Percentiles rank a stretch among this genome's conserved stretches.
Evolutionary conservation across 1,140 invertebrate species (phyloP).

Genomic region (Acyrthosiphon pisum): DNA sequence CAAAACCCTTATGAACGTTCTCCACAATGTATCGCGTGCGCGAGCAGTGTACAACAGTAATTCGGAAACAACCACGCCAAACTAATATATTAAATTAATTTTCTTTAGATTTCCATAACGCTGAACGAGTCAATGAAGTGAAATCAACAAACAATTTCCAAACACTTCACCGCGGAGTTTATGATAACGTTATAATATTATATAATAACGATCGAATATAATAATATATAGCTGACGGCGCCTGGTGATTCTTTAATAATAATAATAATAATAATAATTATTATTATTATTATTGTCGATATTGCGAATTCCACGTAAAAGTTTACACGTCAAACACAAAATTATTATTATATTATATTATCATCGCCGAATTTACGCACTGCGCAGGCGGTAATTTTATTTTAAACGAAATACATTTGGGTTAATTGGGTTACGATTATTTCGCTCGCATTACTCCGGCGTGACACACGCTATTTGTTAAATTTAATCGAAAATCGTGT

Average conservation of each 20-base stretch:
- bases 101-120: neutral
- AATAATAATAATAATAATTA: neutral
- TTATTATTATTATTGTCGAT: too few species aligned
- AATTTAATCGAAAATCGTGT: neutral
- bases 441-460: neutral
- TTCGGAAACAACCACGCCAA: neutral
- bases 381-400: neutral
- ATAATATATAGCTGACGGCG: neutral
- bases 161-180: neutral
- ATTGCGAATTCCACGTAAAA: neutral
- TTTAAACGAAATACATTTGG: neutral
- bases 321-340: neutral
- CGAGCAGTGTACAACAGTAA: neutral
- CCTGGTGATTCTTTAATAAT: neutral
- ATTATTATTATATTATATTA: neutral
- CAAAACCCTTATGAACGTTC: neutral
- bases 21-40: neutral
- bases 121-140: neutral
- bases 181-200: neutral
- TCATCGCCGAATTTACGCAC: neutral
- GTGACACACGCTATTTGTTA: neutral
- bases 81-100: neutral
- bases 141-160: neutral
- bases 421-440: neutral
- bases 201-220: neutral